Evolutionary conservation across 2,888 invertebrate genomes (phyloP), one percentile per base, ranked within the genome.

Genomic region (Dendrolimus pini): DNA sequence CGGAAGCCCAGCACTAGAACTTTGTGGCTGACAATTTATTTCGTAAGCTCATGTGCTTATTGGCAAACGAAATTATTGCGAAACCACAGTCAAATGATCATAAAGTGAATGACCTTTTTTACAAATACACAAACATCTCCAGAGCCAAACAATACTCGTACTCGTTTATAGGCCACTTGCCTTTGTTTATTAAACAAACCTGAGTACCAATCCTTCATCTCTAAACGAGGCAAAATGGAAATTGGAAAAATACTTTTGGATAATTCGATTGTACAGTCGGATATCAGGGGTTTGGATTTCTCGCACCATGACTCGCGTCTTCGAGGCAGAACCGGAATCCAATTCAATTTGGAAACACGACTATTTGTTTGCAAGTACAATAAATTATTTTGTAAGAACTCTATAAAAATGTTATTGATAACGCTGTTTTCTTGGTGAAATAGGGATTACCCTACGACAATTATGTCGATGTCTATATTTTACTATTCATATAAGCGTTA

Each of bases 271-370:
- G 63, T 63, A 70, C 62, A 63, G 61, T 66, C 14, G 54, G 54
- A 54, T 18, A 54, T 54, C 54, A 54, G 30, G 30, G 14, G 54
- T 18, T 54, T 30, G 54, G 56, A 55, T 59, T 41, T 41, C 30
- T 54, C 18, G 52, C 56, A 61, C 75, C 68, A 67, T 82, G 78
- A 78, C 79, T 80, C 77, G 73, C 74, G 67, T 63, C 72, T 67
- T 58, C 54, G 30, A 30, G 30, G 30, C 30, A 30, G 30, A 30
- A 30, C 3, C 3, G 30, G 6, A 30, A 30, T 6, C 30, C 30
- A 30, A 30, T 30, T 30, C 30, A 30, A 30, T 30, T 30, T 30
- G 30, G 30, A 30, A 30, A 30, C 30, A 30, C 30, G 30, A 30
- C 30, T 30, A 30, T 30, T 30, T 6, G 30, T 30, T 30, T 30